Evolutionary conservation across 2,113 vertebrate genomes (phyloP), one percentile per base, ranked within the genome.

Genomic region (Donacobius atricapilla): DNA sequence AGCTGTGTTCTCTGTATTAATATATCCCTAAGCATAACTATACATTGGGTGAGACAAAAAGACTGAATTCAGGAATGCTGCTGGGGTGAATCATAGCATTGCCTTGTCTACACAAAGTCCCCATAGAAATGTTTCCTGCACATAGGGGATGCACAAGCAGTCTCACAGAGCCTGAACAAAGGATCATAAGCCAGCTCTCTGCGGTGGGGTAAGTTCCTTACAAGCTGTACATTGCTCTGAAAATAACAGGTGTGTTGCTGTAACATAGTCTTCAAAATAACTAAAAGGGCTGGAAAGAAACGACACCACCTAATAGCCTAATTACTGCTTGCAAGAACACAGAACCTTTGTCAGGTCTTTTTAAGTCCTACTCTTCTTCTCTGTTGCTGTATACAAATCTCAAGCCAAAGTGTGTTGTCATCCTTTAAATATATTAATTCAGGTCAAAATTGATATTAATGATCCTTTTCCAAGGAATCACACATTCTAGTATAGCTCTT

Each of bases 401-500:
- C 65, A 81, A 79, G 56, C 30, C 44, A 56, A 93, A 90, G 30
- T 31, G 13, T 69, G 39, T 66, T 94, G 88, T 81, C 83, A 95
- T 53, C 42, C 42, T 91, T 79, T 33, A 61, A 85, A 54, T 72
- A n/a, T n/a, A 94, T 75, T 92, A 90, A 85, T 76, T 85, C n/a
- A 68, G n/a, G 63, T 70, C 58, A 90, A 94, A 94, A 95, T 81
- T 70, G n/a, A 94, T 87, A 97, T 96, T 91, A 95, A 95, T 87
- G 72, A 79, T 58, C 60, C 31, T 78, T 89, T 86, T 78, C 58
- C 22, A 89, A 94, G 77, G 88, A 53, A 87, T 69, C 40, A 71
- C 60, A 85, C 28, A 68, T 87, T 70, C 65, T 73, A 65, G 6
- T 5, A 3, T 73, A 94, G 21, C 63, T 30, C n/a, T 95, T 53